Evolutionary conservation across 2,797 vertebrate species (phyloP).

Genomic region (Cryptoblepharus egeriae): DNA sequence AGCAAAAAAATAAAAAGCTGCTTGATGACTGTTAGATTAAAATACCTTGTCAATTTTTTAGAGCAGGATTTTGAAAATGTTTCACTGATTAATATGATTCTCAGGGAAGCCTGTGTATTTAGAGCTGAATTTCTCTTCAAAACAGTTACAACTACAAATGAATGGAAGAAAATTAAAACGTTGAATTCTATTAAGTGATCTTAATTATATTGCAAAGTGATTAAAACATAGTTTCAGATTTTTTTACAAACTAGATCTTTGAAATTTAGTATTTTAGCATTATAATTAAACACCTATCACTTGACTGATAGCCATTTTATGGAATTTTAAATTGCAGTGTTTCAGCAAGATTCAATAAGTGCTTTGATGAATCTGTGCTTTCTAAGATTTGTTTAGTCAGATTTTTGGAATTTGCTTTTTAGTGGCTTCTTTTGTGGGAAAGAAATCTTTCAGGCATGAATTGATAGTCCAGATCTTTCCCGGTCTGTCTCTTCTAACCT

Average conservation of each 20-base stretch:
- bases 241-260: not conserved
- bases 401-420: conserved; percentile 83
- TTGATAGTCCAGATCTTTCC: conserved; percentile 86
- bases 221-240: not conserved
- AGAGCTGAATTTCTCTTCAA: not conserved
- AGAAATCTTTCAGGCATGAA: conserved; percentile 84
- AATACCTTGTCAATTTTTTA: not conserved
- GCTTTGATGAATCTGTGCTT: conserved; percentile 60
- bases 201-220: conserved; percentile 9
- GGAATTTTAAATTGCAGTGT: conserved; percentile 44
- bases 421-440: conserved; percentile 79
- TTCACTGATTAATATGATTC: not conserved
- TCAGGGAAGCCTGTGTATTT: not conserved
- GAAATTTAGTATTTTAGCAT: not conserved
- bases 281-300: conserved; percentile 15
- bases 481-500: conserved; percentile 83
- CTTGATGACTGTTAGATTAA: conserved; percentile 32
- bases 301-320: conserved; percentile 37
- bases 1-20: conserved; percentile 27
- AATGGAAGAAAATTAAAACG: not conserved
- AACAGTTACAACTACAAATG: not conserved
- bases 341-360: conserved; percentile 71
- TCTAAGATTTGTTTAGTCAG: conserved; percentile 71
- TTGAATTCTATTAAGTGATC: not conserved
- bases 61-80: not conserved